Evolutionary conservation across 2,888 invertebrate genomes (phyloP), one percentile per base, ranked within the genome.

Genomic region (Sipha maydis): DNA sequence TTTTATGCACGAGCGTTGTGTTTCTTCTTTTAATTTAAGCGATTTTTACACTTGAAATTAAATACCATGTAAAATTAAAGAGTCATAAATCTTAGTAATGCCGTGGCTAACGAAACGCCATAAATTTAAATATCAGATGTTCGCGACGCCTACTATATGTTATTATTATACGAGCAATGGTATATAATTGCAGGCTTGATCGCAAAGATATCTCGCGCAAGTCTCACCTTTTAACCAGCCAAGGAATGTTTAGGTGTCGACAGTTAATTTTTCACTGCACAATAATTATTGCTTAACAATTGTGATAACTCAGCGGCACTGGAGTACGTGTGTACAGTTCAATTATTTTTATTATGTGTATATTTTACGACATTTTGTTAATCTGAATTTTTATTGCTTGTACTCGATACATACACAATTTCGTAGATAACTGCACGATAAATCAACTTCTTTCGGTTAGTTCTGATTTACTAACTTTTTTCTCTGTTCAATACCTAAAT

Each of bases 221-320:
- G 71, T 54, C 73, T 83, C 83, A 83, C 83, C 83, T 83, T 34
- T 83, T 54, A 83, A 83, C 83, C 34, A 48, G 31, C 19, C n/a
- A 48, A n/a, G 2, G 17, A 73, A 73, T 56, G 34, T 28, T 25
- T 8, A 25, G 21, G 31, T 34, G 21, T 34, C 5, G 31, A 73
- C 54, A 7, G 41, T 41, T 56, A 31, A 83, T 73, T 75, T 75
- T 75, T 38, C 75, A 75, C 8, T 38, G 71, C 61, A 61, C 25
- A 61, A 41, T 41, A 9, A 61, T 61, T 61, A 61, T 61, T 61
- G 5, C 21, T 1, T 56, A 21, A 21, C 56, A 5, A 56, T n/a
- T n/a, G n/a, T n/a, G n/a, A 56, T 56, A 56, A 56, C 56, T 56
- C 56, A 21, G 56, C 56, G 5, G 5, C 19, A 21, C 21, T 1